Evolutionary conservation across 2,113 vertebrate species (phyloP).

Genomic region (Myanophis thanlyinensis): DNA sequence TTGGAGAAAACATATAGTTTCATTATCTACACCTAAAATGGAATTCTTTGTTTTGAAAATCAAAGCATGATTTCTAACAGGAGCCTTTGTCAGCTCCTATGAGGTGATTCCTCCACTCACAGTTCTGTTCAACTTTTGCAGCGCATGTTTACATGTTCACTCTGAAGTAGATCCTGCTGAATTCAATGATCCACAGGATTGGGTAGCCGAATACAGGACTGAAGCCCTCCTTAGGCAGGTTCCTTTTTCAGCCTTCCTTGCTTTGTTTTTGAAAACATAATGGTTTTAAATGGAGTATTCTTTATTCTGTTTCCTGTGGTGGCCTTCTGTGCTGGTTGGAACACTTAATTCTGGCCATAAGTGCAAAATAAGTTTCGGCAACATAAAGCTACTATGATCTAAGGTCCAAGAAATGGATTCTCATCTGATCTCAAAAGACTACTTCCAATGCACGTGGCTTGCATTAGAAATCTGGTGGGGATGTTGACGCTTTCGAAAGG

Average conservation of each 20-base stretch:
- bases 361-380: not conserved
- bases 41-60: conserved; percentile 69
- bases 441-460: not conserved
- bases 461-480: not conserved
- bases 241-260: not conserved
- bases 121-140: conserved; percentile 39
- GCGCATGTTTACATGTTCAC: not conserved
- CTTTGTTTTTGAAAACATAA: conserved; percentile 13
- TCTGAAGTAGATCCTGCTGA: not conserved
- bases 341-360: not conserved
- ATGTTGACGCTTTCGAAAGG: not conserved
- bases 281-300: conserved; percentile 7
- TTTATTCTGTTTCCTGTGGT: not conserved
- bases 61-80: conserved; percentile 68
- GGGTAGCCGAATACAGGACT: not conserved
- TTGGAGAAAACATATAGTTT: conserved; percentile 71
- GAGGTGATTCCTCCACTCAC: not conserved
- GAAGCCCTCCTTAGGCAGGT: conserved; percentile 24
- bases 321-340: not conserved
- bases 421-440: not conserved
- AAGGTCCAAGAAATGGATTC: not conserved
- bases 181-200: not conserved
- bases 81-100: not conserved
- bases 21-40: conserved; percentile 76
- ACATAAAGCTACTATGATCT: not conserved